Evolutionary conservation across 2,113 vertebrate species (phyloP).

Genomic region (Glareola pratincola): DNA sequence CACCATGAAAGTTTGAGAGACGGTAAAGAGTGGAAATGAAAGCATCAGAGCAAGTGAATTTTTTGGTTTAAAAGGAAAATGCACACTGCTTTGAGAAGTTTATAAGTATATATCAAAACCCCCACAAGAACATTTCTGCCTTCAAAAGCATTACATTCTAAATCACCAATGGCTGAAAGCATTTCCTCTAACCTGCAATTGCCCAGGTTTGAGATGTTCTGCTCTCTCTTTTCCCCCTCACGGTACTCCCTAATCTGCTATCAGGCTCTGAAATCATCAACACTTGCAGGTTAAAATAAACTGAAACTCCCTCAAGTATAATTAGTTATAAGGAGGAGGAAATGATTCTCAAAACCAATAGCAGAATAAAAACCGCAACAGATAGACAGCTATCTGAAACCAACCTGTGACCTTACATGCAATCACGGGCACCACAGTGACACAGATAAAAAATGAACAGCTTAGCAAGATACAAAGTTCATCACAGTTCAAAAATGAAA

Average conservation of each 20-base stretch:
- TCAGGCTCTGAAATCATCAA: slow-evolving; percentile 17
- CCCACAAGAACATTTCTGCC: neutral
- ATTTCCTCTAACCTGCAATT: neutral
- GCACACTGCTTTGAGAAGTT: neutral
- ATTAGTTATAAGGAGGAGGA: slow-evolving; percentile 7
- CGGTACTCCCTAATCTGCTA: slow-evolving; percentile 8
- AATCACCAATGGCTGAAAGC: neutral
- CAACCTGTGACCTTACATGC: neutral
- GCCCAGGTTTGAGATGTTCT: slow-evolving; percentile 1
- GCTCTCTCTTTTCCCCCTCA: neutral
- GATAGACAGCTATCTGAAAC: neutral
- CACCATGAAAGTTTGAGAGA: neutral
- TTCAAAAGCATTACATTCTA: neutral
- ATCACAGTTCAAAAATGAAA: neutral
- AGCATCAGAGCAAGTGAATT: neutral
- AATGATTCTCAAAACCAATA: neutral
- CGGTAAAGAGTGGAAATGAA: neutral
- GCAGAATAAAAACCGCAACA: neutral
- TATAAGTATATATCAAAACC: neutral
- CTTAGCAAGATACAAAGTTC: neutral
- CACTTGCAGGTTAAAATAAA: slow-evolving; percentile 3
- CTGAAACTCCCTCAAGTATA: neutral
- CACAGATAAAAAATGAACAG: neutral
- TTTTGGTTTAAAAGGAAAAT: neutral
- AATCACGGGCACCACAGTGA: neutral